phyloP scores from a whole-genome alignment of 1,140 invertebrate species.

The Dolichoris vasculosae region DNA sequence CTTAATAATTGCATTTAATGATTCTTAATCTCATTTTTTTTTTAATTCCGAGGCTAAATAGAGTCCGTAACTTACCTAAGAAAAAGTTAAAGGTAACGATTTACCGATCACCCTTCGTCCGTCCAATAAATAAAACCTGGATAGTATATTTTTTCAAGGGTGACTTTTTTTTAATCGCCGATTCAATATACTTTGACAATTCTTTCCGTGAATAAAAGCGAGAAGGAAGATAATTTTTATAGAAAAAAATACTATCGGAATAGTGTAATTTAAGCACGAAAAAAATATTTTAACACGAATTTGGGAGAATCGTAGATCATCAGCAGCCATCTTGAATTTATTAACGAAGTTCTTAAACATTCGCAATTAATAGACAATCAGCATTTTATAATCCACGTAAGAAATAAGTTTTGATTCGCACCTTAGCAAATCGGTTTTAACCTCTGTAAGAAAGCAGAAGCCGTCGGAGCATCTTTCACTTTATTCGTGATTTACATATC shows the following conservation, averaged over 20 bases:
- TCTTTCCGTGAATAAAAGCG: background rate
- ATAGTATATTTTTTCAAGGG: constrained; percentile 43
- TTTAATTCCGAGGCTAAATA: background rate
- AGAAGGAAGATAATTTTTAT: constrained; percentile 10
- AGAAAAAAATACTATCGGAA: background rate
- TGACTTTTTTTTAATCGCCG: constrained; percentile 22
- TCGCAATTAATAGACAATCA: constrained; percentile 34
- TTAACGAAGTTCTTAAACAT: background rate
- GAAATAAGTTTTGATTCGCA: constrained; percentile 36
- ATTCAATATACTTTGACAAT: background rate
- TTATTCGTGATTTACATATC: constrained; percentile 60
- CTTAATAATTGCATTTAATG: constrained; percentile 34
- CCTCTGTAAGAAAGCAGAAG: constrained; percentile 40
- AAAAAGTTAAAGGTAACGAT: background rate
- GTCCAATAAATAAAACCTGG: constrained; percentile 41
- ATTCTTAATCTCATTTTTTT: constrained; percentile 16
- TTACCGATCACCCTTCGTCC: constrained; percentile 32
- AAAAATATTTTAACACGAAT: constrained; percentile 31
- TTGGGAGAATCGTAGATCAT: constrained; percentile 5
- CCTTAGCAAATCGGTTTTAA: constrained; percentile 57
- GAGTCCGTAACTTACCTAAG: background rate
- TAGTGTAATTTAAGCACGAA: background rate
- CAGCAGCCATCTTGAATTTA: background rate
- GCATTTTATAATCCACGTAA: background rate
- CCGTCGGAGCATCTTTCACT: constrained; percentile 56